Evolutionary conservation across 1,140 invertebrate genomes (phyloP), one percentile per base, ranked within the genome.

Genomic region (Bathynomus jamesi): DNA sequence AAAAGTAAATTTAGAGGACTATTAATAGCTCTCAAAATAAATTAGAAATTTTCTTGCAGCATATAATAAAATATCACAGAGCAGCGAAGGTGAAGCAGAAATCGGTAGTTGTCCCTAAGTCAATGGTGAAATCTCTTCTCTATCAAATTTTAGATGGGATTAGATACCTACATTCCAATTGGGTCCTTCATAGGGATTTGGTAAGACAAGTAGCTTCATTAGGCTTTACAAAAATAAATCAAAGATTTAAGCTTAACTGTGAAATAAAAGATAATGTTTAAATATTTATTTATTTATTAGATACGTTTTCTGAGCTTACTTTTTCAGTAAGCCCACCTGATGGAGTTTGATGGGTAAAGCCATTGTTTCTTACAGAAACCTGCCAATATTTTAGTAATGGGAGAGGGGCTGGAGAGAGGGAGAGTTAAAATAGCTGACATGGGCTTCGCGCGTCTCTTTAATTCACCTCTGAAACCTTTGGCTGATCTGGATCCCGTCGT

Each of bases 141-240:
- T 99, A 97, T 86, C 98, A 99, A 86, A 99, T 99, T 80, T 84
- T 99, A 68, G 95, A 98, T 86, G 98, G 98, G 61, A 99, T 99
- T 81, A 94, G 99, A 84, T 99, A 99, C 86, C 86, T 99, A 79
- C 98, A 99, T 87, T 93, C 93, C 73, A 99, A 99, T 83, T 99
- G 98, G 98, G 96, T 99, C 71, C 85, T 99, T 32, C 98, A 99
- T 83, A 88, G 97, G 85, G 97, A 99, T 88, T 86, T 99, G 86
- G 91, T 94, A 86, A 87, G 82, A n/a, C n/a, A n/a, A n/a, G n/a
- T n/a, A n/a, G n/a, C n/a, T n/a, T n/a, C n/a, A n/a, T n/a, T n/a
- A n/a, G n/a, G n/a, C n/a, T n/a, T n/a, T n/a, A n/a, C n/a, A n/a
- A n/a, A n/a, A n/a, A n/a, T n/a, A n/a, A n/a, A n/a, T n/a, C n/a